Conservation (phyloP, 2,888 invertebrate genomes). For the Xestia rhomboidea region DNA sequence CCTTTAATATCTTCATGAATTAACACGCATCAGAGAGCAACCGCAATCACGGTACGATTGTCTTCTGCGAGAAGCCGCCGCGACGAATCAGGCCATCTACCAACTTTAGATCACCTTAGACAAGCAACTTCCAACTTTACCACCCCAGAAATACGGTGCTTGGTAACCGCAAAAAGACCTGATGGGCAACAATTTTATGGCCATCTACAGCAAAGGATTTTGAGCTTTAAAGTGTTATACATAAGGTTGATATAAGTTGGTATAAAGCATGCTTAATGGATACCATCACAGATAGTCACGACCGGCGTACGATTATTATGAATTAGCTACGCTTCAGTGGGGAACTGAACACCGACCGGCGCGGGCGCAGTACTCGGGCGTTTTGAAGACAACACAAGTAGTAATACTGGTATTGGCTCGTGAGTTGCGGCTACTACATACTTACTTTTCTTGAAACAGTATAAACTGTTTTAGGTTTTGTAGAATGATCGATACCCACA, state of each 20-base stretch:
- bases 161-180: conserved; percentile 30
- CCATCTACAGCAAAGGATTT: conserved; percentile 29
- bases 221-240: conserved; percentile 2
- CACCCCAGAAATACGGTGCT: conserved; percentile 7
- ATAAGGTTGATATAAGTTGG: conserved; percentile 44
- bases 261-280: conserved; percentile 59
- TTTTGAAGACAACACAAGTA: conserved; percentile 53
- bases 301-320: conserved; percentile 80
- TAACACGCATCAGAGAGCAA: conserved; percentile 75
- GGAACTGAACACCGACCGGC: conserved; percentile 60
- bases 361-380: conserved; percentile 46
- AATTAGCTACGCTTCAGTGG: conserved; percentile 80
- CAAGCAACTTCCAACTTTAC: conserved; percentile 47
- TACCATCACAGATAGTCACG: conserved; percentile 73
- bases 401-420: conserved; percentile 36
- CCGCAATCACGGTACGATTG: conserved; percentile 77
- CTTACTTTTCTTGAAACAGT: conserved; percentile 15
- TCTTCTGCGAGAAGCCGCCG: conserved; percentile 74
- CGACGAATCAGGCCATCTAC: conserved; percentile 71
- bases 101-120: conserved; percentile 12
- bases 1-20: conserved; percentile 70
- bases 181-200: conserved; percentile 39
- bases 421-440: conserved; percentile 11
- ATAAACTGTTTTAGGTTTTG: not conserved
- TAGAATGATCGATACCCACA: not conserved